Conservation (phyloP, 2,888 invertebrate genomes). For the Leucoma salicis region DNA sequence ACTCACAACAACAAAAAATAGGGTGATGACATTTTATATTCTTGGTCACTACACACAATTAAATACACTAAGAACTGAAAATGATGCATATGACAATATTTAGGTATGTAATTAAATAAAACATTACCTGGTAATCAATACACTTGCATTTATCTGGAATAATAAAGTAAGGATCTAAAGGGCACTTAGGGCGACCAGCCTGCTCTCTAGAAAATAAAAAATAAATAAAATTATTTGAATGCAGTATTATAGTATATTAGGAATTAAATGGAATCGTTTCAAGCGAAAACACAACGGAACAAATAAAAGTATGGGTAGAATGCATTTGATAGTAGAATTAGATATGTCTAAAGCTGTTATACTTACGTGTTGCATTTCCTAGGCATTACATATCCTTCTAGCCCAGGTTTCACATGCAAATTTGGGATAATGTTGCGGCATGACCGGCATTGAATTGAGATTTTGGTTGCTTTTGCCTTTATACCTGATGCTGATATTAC, state of each 20-base stretch:
- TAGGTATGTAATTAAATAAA: neutral
- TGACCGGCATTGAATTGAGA: slow-evolving; percentile 97
- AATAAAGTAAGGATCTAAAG: slow-evolving; percentile 98
- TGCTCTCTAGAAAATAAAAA: slow-evolving; percentile 87
- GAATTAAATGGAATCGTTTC: too few species aligned
- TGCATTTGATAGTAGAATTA: too few species aligned
- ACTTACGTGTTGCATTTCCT: slow-evolving; percentile 95
- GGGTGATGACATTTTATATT: neutral
- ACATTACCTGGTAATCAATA: slow-evolving; percentile 95
- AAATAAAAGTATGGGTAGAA: too few species aligned
- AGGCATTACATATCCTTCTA: slow-evolving; percentile 97
- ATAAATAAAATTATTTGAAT: neutral
- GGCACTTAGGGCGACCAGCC: slow-evolving; percentile 95
- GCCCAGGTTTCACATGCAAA: slow-evolving; percentile 94
- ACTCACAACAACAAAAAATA: neutral
- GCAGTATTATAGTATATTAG: too few species aligned
- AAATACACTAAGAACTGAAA: too few species aligned
- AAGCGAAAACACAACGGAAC: too few species aligned
- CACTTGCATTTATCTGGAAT: slow-evolving; percentile 98
- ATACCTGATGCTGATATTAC: slow-evolving; percentile 96
- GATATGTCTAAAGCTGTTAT: neutral
- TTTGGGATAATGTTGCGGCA: slow-evolving; percentile 95
- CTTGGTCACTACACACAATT: neutral
- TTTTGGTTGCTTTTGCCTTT: slow-evolving; percentile 96
- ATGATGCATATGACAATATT: too few species aligned